Evolutionary conservation across 2,888 invertebrate species (phyloP), one percentile per base, ranked within the genome.

Genomic region (Aporophyla lueneburgensis): DNA sequence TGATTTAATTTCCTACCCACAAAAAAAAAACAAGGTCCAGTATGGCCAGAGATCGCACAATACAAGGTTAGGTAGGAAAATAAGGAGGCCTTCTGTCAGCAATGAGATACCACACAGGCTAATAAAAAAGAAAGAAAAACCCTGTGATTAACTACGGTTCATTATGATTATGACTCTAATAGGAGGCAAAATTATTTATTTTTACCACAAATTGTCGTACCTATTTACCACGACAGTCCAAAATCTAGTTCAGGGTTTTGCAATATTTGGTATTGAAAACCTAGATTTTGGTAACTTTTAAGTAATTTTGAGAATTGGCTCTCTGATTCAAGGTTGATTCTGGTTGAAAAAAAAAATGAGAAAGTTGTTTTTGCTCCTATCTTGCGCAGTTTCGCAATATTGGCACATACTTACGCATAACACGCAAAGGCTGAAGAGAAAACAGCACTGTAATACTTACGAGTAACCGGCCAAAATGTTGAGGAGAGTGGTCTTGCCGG

Each of bases 381-480:
- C 19, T 78, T 74, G 19, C 19, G 14, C 19, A 27, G 21, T 54
- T 49, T n/a, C 51, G n/a, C 14, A 59, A 71, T 72, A 33, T 59
- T 80, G 46, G 2, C 16, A n/a, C 19, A 71, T 24, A 27, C n/a
- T 1, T 58, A 40, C 12, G 24, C 59, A 33, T 33, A 59, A 59
- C 54, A 19, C n/a, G 46, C 40, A 16, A 70, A 54, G 9, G 7
- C 21, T 10, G n/a, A 56, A 3, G 16, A 49, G n/a, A n/a, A 2
- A 46, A 33, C 21, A 9, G n/a, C 7, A 14, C 4, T 6, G 40
- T n/a, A 46, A 43, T 67, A 97, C 98, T 97, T 95, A 99, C 99
- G 98, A 98, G 94, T 98, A 99, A 70, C 99, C 99, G 43, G 99
- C 99, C 71, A 99, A 97, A 78, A 99, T 98, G 93, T 99, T 99